Base-by-base conservation (phyloP, 2,113 vertebrate genomes). In the Strix aluco region DNA sequence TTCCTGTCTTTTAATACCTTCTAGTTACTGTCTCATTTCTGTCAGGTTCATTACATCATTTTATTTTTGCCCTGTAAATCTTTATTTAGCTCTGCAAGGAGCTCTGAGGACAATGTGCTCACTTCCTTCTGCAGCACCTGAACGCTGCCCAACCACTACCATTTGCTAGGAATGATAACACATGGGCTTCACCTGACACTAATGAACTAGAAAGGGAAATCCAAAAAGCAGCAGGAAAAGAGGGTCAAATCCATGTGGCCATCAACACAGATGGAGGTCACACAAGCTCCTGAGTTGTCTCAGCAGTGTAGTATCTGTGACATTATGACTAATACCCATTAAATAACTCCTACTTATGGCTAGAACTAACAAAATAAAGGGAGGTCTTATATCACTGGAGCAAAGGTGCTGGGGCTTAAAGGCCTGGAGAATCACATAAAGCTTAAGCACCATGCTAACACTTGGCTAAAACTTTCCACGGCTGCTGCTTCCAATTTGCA, bases 1-100 rank as follows among this genome's bases (percentile, higher is more conserved):
- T 44, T 95, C 72, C 54, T 77, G 72, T 40, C 79, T 38, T 40
- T 67, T 86, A 82, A 88, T 81, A 36, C 75, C 81, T 73, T 46
- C 82, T 77, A 72, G 34, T 61, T 61, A 61, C 90, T 3, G 16
- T 12, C 81, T 91, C 72, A 84, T 92, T 97, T 92, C 90, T 92
- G 88, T 94, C 92, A 94, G 47, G 8, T 73, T 79, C 92, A 8
- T 90, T 94, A 73, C 72, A 94, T 88, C 63, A 52, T 80, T 86
- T 91, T 67, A 78, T 44, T 78, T 94, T 85, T 70, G 78, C 67
- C 74, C 74, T 80, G 65, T 3, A 83, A 26, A 62, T 86, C 89
- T 87, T 88, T 25, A 40, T 58, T 95, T 74, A 92, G 86, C 61
- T 59, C 59, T 44, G 58, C 25, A 59, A 86, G 36, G 40, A 82